Percentiles rank a stretch among this genome's conserved stretches.
These are phyloP conservation scores for Steinernema scapterisci DNA, from an alignment of 2,888 invertebrate species.

Conservation along the genomic window DNA sequence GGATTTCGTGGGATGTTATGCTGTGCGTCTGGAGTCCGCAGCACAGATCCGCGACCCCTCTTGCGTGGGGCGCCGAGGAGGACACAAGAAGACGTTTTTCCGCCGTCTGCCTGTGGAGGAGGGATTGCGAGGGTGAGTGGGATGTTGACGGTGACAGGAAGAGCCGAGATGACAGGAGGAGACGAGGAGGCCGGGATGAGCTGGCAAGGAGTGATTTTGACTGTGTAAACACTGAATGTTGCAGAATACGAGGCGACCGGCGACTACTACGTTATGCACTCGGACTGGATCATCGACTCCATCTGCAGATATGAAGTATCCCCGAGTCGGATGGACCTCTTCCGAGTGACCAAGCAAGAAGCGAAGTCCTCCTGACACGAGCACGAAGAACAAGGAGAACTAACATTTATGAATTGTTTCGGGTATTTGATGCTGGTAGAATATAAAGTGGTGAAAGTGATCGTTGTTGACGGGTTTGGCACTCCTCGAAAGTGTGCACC, in stretches of 20 bases:
- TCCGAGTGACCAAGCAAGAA: not conserved
- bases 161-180: no score
- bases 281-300: conserved; percentile 23
- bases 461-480: no score
- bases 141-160: not conserved
- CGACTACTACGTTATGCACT: not conserved
- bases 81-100: not conserved
- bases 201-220: not conserved
- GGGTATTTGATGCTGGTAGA: not conserved
- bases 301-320: not conserved
- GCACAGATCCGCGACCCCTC: not conserved
- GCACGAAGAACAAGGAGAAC: not conserved
- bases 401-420: not conserved
- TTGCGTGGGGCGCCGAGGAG: not conserved
- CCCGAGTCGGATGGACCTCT: not conserved
- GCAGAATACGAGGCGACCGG: conserved; percentile 8
- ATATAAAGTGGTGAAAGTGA: no score
- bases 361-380: not conserved
- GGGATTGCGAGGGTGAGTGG: not conserved
- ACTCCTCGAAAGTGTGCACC: no score
- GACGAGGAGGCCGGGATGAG: not conserved
- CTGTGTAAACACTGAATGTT: conserved; percentile 11
- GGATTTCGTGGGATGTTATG: conserved; percentile 2
- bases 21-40: not conserved
- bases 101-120: not conserved